Evolutionary conservation across 1,140 invertebrate genomes (phyloP).

Genomic region (Drosophila dunni): DNA sequence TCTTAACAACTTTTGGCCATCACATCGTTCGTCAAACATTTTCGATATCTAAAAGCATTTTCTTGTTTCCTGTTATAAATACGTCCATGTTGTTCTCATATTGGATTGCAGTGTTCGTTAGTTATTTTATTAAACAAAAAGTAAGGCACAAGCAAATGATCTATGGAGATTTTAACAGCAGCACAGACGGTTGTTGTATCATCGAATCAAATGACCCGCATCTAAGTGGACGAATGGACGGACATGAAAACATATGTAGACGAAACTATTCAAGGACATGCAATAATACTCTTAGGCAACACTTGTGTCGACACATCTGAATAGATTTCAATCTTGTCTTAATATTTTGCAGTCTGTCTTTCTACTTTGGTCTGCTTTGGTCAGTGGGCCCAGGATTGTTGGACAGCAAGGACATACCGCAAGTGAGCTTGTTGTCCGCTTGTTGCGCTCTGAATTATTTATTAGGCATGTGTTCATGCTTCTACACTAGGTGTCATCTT

Average conservation of each 20-base stretch:
- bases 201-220: constrained; percentile 68
- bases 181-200: background rate
- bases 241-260: constrained; percentile 4
- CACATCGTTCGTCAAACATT: constrained; percentile 39
- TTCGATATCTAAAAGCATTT: constrained; percentile 71
- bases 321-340: constrained; percentile 72
- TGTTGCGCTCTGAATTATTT: constrained; percentile 81
- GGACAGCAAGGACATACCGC: constrained; percentile 25
- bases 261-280: constrained; percentile 56
- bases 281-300: constrained; percentile 57
- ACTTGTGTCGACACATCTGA: constrained; percentile 74
- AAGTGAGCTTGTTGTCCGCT: constrained; percentile 79
- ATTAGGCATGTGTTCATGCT: constrained; percentile 79
- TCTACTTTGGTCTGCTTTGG: constrained; percentile 37
- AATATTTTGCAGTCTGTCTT: constrained; percentile 42
- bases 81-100: constrained; percentile 54
- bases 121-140: constrained; percentile 11
- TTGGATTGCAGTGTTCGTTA: constrained; percentile 59
- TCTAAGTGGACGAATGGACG: constrained; percentile 23
- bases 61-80: constrained; percentile 66
- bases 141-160: constrained; percentile 2
- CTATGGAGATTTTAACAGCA: background rate
- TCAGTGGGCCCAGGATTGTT: constrained; percentile 17
- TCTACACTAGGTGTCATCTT: constrained; percentile 78
- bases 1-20: constrained; percentile 15